Evolutionary conservation across 2,888 invertebrate genomes (phyloP).

Genomic region (Hypercompe scribonia): DNA sequence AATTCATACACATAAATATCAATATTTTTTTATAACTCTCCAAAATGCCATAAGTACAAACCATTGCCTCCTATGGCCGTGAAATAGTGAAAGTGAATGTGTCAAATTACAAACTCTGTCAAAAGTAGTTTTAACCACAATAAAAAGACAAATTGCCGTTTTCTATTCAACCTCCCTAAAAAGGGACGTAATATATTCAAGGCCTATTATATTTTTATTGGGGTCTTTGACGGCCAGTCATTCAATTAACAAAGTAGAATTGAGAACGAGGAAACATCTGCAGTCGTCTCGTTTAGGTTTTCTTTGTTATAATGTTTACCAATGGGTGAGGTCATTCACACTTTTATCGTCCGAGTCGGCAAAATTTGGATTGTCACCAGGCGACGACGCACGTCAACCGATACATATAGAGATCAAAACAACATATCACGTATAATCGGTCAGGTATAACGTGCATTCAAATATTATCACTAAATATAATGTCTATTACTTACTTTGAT

Average conservation of each 20-base stretch:
- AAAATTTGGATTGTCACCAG: constrained; percentile 56
- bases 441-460: constrained; percentile 33
- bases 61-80: neutral
- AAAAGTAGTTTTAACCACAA: neutral
- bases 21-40: neutral
- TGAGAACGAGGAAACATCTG: constrained; percentile 38
- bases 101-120: constrained; percentile 12
- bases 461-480: constrained; percentile 15
- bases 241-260: constrained; percentile 40
- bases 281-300: constrained; percentile 57
- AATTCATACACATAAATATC: neutral
- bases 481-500: constrained; percentile 5
- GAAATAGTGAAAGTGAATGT: constrained; percentile 16
- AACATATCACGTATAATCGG: constrained; percentile 51
- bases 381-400: constrained; percentile 36
- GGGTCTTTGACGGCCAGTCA: constrained; percentile 18
- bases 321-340: constrained; percentile 73
- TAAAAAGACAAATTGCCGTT: neutral
- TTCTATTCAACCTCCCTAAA: neutral
- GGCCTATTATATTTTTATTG: constrained; percentile 9
- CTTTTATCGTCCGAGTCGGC: constrained; percentile 68
- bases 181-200: neutral
- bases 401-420: constrained; percentile 45
- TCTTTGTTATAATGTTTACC: constrained; percentile 64
- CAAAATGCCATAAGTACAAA: too few relatives aligned